phyloP scores from a whole-genome alignment of 53 echinoderm and acorn worm species.

The Paracentrotus lividus region DNA sequence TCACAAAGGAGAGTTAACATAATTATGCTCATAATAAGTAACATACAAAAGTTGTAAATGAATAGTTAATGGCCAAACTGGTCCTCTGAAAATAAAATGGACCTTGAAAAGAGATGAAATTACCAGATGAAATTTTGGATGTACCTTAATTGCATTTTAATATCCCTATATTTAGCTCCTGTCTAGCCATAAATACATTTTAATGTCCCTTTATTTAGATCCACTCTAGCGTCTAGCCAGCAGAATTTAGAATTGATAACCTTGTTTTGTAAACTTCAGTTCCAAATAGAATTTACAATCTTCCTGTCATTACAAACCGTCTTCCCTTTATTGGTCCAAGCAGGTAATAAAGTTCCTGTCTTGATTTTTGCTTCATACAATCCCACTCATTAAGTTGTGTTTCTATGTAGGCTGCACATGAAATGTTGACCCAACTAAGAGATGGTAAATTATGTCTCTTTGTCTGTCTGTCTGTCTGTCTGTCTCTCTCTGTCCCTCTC shows the following conservation, averaged over 20 bases:
- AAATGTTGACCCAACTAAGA: too few species aligned
- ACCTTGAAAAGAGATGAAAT: not conserved
- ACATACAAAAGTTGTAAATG: too few species aligned
- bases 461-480: not conserved
- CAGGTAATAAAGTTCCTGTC: not conserved
- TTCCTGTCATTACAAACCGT: not conserved
- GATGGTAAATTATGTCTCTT: not conserved
- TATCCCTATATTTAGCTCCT: not conserved
- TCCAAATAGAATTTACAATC: not conserved
- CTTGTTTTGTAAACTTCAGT: not conserved
- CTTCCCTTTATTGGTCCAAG: not conserved
- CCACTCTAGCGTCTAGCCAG: not conserved
- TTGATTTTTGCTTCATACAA: not conserved
- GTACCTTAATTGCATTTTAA: not conserved
- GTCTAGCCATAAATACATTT: not conserved
- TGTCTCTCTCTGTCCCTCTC: not conserved
- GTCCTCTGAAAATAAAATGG: not conserved
- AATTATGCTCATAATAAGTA: too few species aligned
- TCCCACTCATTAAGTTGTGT: not conserved
- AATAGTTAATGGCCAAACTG: not conserved
- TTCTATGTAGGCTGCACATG: too few species aligned
- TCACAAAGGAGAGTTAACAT: too few species aligned
- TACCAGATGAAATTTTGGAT: not conserved
- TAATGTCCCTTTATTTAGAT: not conserved
- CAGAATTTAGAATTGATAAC: not conserved